These are phyloP conservation scores for Phymorhynchus buccinoides DNA, from an alignment of 1,140 invertebrate species.

Conservation along the genomic window DNA sequence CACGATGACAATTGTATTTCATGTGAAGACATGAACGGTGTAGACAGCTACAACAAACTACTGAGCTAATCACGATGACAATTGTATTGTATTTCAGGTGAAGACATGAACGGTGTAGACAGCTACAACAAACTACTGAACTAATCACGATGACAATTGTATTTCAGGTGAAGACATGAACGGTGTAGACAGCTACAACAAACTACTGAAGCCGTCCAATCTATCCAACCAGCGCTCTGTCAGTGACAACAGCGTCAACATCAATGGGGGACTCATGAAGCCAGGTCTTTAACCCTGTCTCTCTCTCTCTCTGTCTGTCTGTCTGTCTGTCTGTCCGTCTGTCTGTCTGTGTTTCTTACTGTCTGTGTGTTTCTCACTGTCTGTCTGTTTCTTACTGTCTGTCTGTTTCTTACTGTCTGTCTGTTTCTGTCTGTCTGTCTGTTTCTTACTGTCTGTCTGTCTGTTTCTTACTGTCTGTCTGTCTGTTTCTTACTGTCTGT, in stretches of 20 bases:
- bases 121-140: too few species aligned
- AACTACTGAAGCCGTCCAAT: conserved; percentile 57
- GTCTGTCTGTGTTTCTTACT: neutral
- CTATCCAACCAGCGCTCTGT: conserved; percentile 57
- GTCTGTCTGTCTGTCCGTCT: neutral
- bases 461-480: conserved; percentile 20
- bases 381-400: neutral
- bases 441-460: conserved; percentile 10
- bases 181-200: conserved; percentile 55
- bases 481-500: neutral
- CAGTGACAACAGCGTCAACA: conserved; percentile 67
- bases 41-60: too few species aligned
- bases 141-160: too few species aligned
- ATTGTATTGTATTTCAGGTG: too few species aligned
- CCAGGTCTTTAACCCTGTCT: conserved; percentile 11
- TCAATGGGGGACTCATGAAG: conserved; percentile 55
- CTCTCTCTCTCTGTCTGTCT: neutral
- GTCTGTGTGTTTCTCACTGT: neutral
- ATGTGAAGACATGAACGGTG: neutral
- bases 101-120: too few species aligned
- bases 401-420: neutral
- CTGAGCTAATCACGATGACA: too few species aligned
- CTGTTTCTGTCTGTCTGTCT: neutral
- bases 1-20: neutral
- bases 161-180: conserved; percentile 43